phyloP scores from a whole-genome alignment of 2,888 invertebrate species.

The Aleiodes alternator region DNA sequence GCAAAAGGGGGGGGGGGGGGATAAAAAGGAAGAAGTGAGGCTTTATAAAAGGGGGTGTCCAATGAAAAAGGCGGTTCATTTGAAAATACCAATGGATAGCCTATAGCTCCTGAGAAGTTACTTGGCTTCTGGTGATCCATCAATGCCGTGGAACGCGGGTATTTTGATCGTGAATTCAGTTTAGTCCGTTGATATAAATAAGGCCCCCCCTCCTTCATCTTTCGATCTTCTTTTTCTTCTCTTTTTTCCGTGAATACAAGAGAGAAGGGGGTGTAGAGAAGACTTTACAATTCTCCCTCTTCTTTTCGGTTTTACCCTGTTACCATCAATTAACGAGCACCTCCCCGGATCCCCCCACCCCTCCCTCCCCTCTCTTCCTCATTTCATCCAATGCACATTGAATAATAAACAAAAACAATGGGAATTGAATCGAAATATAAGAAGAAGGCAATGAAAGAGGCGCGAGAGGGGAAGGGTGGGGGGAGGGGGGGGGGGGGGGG shows the following conservation, averaged over 20 bases:
- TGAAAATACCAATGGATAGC: slow-evolving; percentile 60
- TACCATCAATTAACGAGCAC: slow-evolving; percentile 74
- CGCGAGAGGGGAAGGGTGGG: slow-evolving; percentile 47
- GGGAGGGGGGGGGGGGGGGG: slow-evolving; percentile 45
- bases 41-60: slow-evolving; percentile 34
- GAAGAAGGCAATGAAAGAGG: slow-evolving; percentile 55
- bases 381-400: slow-evolving; percentile 61
- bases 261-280: slow-evolving; percentile 34
- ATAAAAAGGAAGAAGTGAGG: not conserved
- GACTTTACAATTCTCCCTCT: slow-evolving; percentile 21
- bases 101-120: slow-evolving; percentile 52
- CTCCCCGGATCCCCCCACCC: slow-evolving; percentile 57
- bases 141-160: slow-evolving; percentile 72
- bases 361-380: not conserved
- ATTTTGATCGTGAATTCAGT: slow-evolving; percentile 73
- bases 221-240: slow-evolving; percentile 46
- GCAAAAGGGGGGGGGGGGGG: slow-evolving; percentile 3
- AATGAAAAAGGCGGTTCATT: slow-evolving; percentile 63
- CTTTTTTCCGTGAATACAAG: slow-evolving; percentile 37
- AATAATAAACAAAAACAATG: slow-evolving; percentile 72
- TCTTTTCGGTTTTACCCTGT: slow-evolving; percentile 58
- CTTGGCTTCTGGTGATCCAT: slow-evolving; percentile 66
- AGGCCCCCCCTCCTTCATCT: slow-evolving; percentile 53
- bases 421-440: slow-evolving; percentile 57
- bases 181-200: slow-evolving; percentile 71